A percentile compares a stretch with the other conserved stretches of the same genome.
Evolutionary conservation across 2,113 vertebrate species (phyloP).

Genomic region (Marcusenius ussheri): DNA sequence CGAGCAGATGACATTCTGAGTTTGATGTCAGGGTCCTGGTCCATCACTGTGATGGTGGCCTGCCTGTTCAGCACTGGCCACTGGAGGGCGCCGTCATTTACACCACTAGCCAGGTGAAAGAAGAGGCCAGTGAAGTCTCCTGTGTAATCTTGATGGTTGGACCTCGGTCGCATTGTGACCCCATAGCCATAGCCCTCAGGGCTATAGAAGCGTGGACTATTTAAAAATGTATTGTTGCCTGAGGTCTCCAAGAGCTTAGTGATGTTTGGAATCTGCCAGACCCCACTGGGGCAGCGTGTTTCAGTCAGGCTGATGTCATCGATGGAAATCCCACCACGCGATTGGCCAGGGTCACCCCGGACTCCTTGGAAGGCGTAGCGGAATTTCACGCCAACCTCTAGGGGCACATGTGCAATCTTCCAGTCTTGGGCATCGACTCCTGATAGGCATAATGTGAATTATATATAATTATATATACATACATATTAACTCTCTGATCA

Average conservation of each 20-base stretch:
- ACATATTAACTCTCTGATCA: not conserved
- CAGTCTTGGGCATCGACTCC: conserved; percentile 64
- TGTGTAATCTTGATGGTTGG: conserved; percentile 37
- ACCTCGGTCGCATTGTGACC: conserved; percentile 55
- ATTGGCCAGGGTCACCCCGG: conserved; percentile 52
- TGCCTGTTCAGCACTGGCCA: conserved; percentile 81
- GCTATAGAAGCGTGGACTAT: conserved; percentile 75
- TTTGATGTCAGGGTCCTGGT: conserved; percentile 71
- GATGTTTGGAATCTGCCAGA: conserved; percentile 76
- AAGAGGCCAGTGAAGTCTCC: conserved; percentile 56
- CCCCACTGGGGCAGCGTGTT: conserved; percentile 66
- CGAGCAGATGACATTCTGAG: conserved; percentile 76
- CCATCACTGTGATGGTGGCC: conserved; percentile 68
- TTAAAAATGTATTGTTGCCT: not conserved
- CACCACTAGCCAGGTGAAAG: conserved; percentile 76
- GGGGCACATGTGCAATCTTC: conserved; percentile 76
- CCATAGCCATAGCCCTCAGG: conserved; percentile 78
- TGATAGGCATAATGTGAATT: conserved; percentile 34
- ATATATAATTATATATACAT: not conserved
- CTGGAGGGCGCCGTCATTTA: conserved; percentile 71
- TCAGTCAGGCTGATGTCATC: conserved; percentile 78
- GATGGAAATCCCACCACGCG: conserved; percentile 68
- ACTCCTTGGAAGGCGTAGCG: conserved; percentile 80
- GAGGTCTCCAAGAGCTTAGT: conserved; percentile 56
- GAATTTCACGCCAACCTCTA: conserved; percentile 71